These are phyloP conservation scores for Drosophila aldrichi DNA, from an alignment of 2,888 invertebrate genomes.

Conservation along the genomic window DNA sequence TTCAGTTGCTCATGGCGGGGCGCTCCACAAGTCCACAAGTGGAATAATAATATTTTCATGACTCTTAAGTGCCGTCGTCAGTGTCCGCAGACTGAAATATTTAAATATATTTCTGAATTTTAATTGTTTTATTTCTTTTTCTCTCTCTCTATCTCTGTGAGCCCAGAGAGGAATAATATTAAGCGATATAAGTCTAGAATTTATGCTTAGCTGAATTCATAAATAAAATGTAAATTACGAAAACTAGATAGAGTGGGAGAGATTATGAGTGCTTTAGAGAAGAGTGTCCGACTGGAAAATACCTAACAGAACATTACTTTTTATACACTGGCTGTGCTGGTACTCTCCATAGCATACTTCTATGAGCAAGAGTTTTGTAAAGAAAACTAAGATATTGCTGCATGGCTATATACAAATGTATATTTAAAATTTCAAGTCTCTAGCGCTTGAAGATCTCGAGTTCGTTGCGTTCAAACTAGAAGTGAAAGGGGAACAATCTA, in stretches of 20 bases:
- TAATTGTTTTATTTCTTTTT: constrained; percentile 22
- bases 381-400: too few relatives aligned
- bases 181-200: background rate
- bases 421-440: background rate
- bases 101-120: constrained; percentile 46
- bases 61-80: constrained; percentile 48
- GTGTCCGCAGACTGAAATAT: constrained; percentile 37
- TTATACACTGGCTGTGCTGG: background rate
- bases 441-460: background rate
- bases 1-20: constrained; percentile 17
- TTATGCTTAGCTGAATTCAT: constrained; percentile 1
- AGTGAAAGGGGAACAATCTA: accelerated
- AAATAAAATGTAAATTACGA: constrained; percentile 4
- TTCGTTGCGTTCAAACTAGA: background rate
- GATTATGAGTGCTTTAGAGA: background rate
- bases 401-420: background rate
- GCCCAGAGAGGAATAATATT: background rate
- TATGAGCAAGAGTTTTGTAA: background rate
- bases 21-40: background rate
- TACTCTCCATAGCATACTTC: too few relatives aligned
- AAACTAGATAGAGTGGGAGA: background rate
- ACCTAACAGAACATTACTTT: too few relatives aligned
- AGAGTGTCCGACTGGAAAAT: background rate
- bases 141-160: too few relatives aligned
- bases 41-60: constrained; percentile 67